Evolutionary conservation across 1,140 invertebrate genomes (phyloP), one percentile per base, ranked within the genome.

Genomic region (Harpegnathos saltator): DNA sequence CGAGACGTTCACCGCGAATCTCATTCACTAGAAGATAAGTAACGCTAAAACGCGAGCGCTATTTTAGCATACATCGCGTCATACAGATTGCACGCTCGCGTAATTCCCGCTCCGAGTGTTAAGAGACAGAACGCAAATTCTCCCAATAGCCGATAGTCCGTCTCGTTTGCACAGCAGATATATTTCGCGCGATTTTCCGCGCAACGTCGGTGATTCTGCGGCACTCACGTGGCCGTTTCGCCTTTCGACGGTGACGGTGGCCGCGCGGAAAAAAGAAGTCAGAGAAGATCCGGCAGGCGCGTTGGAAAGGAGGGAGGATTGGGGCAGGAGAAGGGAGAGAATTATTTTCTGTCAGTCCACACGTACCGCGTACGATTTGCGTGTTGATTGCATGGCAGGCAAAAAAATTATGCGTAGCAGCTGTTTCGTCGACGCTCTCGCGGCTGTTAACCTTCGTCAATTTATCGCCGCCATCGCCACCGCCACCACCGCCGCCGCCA

Each of bases 381-480:
- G 75, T 73, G 72, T 78, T 86, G 83, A 91, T 91, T 87, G 90
- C 72, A 69, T 82, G 65, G 15, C 33, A 22, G 54, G 44, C 15
- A 14, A 61, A 88, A 89, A 88, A 88, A 88, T 50, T 52, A 54
- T 33, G 56, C 54, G 52, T 54, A 73, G 83, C 85, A 85, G 82
- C 82, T 81, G 81, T 91, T 91, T 74, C 56, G 80, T 71, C 69
- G 86, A 54, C 82, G 38, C 9, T 44, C 38, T 3, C 38, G 73
- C 83, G 85, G 48, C 26, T 85, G 88, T 78, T 69, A 90, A 87
- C 87, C 82, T 83, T 68, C 52, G 78, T 72, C 85, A 89, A 90
- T 89, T 90, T 88, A 88, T 90, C 86, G 86, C 5, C 29, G 29
- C 29, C 29, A 5, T 33, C 29, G 29, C 29, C 29, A 5, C 29